Conservation (phyloP, 2,797 vertebrate genomes). For the Enteromius paludinosus region DNA sequence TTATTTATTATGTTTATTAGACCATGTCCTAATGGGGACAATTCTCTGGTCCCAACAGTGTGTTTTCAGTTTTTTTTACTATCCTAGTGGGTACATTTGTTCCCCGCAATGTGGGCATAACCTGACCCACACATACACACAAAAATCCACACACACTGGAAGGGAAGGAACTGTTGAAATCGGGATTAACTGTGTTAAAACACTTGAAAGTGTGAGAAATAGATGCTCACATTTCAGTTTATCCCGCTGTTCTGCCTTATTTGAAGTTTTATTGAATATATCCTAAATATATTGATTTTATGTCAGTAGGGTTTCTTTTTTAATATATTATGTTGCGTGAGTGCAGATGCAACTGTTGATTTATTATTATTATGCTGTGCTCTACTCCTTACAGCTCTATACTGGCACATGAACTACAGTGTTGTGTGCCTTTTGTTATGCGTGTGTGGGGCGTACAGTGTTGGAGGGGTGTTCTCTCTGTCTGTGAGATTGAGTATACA, state of each 20-base stretch:
- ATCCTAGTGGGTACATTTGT: not conserved
- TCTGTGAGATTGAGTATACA: conserved; percentile 76
- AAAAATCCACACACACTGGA: conserved; percentile 11
- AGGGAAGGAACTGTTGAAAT: conserved; percentile 51
- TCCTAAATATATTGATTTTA: conserved; percentile 19
- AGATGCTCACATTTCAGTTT: conserved; percentile 64
- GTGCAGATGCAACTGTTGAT: conserved; percentile 28
- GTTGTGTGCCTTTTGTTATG: conserved; percentile 60
- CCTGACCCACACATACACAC: conserved; percentile 6
- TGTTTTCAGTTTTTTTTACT: not conserved
- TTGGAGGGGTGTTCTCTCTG: conserved; percentile 51
- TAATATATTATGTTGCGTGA: conserved; percentile 17
- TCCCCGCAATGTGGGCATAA: not conserved
- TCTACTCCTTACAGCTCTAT: conserved; percentile 27
- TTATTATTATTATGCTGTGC: not conserved
- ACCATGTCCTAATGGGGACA: not conserved
- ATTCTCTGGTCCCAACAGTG: not conserved
- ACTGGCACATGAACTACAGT: conserved; percentile 37
- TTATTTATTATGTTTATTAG: not conserved
- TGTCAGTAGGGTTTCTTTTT: not conserved
- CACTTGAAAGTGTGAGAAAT: conserved; percentile 69
- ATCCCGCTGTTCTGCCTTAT: conserved; percentile 40
- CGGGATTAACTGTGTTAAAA: conserved; percentile 72
- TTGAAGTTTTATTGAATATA: conserved; percentile 44
- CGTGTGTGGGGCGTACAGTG: conserved; percentile 53